Evolutionary conservation across 1,140 invertebrate genomes (phyloP), one percentile per base, ranked within the genome.

Genomic region (Drosophila albomicans): DNA sequence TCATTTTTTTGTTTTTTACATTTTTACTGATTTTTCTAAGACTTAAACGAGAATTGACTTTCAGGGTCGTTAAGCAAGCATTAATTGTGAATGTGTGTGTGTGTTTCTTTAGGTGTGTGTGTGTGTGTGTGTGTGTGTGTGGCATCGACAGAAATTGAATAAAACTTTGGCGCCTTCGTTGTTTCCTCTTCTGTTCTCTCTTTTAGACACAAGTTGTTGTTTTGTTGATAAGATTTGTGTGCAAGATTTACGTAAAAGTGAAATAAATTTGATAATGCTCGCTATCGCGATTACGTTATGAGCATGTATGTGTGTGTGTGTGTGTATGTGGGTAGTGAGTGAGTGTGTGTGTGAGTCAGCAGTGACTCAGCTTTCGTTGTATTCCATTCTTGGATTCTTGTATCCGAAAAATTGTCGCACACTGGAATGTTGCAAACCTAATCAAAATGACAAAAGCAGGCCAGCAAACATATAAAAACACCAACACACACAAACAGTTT

Each of bases 391-490:
- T 61, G 56, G n/a, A 54, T 8, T 57, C 46, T 54, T 59, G 79
- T 70, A 80, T 84, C 73, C 68, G 3, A 25, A 76, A 84, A 81
- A 67, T 75, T 75, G 77, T 30, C 77, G 35, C 58, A 41, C 77
- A 70, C 75, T 62, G 78, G 78, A 80, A 82, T 79, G 64, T 62
- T 64, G 51, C 45, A 25, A 56, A 58, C 49, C 32, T 64, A 54
- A 71, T 56, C 51, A 69, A 45, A 28, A 15, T 10, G 8, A 3
- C 35, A 38, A 13, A 43, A 25, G 51, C 49, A 51, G 20, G 46
- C 46, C 51, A 16, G 11, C 11, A 13, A 30, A 65, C 15, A 15
- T 28, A 56, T 30, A 52, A 8, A 51, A 6, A 54, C 51, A 54
- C 28, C 28, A 5, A 58, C 38, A 58, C 20, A 41, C 48, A 20